These are phyloP conservation scores for Conus ventricosus DNA, from an alignment of 1,140 invertebrate genomes.

Conservation along the genomic window DNA sequence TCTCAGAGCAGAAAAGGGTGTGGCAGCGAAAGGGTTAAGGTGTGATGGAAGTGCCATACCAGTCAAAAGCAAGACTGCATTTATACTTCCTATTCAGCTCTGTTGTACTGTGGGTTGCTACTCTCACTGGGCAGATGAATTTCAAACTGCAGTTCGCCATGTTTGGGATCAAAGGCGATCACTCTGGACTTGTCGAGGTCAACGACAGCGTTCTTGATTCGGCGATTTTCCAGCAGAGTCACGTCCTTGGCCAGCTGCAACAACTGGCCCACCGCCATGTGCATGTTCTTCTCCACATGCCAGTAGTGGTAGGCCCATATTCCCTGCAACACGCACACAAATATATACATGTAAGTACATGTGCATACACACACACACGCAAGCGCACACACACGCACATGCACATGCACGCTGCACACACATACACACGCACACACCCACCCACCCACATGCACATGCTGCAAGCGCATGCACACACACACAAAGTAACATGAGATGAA, in stretches of 20 bases:
- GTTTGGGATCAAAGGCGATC: slow-evolving; percentile 87
- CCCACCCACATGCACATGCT: too few species aligned
- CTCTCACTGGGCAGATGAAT: slow-evolving; percentile 83
- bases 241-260: slow-evolving; percentile 47
- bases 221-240: slow-evolving; percentile 56
- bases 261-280: slow-evolving; percentile 39
- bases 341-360: background rate
- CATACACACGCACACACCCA: too few species aligned
- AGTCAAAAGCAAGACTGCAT: too few species aligned
- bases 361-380: background rate
- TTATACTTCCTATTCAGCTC: too few species aligned
- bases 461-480: too few species aligned
- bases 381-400: too few species aligned
- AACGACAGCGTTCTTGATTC: slow-evolving; percentile 55
- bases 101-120: background rate
- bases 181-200: slow-evolving; percentile 66
- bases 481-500: too few species aligned
- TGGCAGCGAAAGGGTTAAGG: too few species aligned
- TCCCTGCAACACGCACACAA: slow-evolving; percentile 36
- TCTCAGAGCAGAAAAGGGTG: too few species aligned
- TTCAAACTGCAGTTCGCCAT: slow-evolving; percentile 86
- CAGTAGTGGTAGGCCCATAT: slow-evolving; percentile 50
- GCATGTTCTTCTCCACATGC: slow-evolving; percentile 46
- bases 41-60: too few species aligned
- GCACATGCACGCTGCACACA: too few species aligned